Evolutionary conservation across 1,140 invertebrate species (phyloP), one percentile per base, ranked within the genome.

Genomic region (Pectinophora gossypiella): DNA sequence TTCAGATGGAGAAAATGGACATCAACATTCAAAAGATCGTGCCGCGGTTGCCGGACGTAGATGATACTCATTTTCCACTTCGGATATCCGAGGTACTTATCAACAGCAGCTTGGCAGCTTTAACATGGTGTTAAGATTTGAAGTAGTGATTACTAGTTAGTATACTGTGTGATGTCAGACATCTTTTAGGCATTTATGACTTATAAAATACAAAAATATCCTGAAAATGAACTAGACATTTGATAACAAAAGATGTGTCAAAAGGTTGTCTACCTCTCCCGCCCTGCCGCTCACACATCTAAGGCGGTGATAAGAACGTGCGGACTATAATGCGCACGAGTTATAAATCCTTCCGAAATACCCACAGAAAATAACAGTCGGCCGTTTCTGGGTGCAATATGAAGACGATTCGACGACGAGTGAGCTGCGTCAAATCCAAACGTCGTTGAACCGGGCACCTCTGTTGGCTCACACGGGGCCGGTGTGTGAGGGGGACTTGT

Each of bases 351-450:
- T n/a, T n/a, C n/a, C n/a, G n/a, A n/a, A n/a, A n/a, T n/a, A n/a
- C n/a, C n/a, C n/a, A n/a, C 23, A 27, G 15, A 40, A 40, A 16
- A 40, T 40, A 3, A 87, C 89, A 64, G 89, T 91, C 1, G 88
- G 89, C 45, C 88, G 90, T 62, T 94, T 94, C 70, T 94, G 90
- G 89, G 90, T 83, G 15, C 89, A 90, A 35, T 76, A 89, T 46
- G 75, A 82, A 44, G 85, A 90, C 36, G 74, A 86, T 10, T 72
- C 70, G 0, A 76, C 82, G 0, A 52, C 51, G 1, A 38, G n/a
- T 13, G 78, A 87, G 23, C 49, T 83, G 18, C 56, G 43, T 0
- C 15, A 57, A 1, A 77, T 85, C 3, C 57, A 70, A 3, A 10
- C 5, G 1, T 51, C 56, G 0, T 44, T 87, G 13, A 85, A 82